A percentile compares a stretch with the other conserved stretches of the same genome.
These are phyloP conservation scores for Philopotamus ludificatus DNA, from an alignment of 1,140 invertebrate genomes.

Conservation along the genomic window DNA sequence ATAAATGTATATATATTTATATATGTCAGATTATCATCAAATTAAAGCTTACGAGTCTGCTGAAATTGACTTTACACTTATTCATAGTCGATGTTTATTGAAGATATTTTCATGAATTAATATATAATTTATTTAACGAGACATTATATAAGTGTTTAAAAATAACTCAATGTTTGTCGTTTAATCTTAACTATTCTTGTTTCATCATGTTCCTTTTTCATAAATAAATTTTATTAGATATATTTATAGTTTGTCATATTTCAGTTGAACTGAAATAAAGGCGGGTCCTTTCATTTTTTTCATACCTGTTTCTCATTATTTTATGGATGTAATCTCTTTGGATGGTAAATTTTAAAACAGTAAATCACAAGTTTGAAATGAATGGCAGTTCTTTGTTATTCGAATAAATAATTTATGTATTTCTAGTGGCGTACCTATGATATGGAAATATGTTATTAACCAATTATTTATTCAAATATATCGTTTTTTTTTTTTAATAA, in stretches of 20 bases:
- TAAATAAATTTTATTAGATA: conserved; percentile 21
- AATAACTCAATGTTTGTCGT: conserved; percentile 40
- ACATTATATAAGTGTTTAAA: conserved; percentile 39
- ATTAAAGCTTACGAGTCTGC: no score
- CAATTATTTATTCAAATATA: no score
- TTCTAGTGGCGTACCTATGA: no score
- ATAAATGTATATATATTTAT: no score
- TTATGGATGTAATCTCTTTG: conserved; percentile 38
- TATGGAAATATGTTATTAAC: no score
- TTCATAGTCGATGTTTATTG: neutral
- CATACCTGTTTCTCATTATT: conserved; percentile 27
- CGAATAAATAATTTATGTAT: no score
- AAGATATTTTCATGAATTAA: neutral
- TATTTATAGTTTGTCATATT: conserved; percentile 26
- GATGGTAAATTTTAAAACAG: conserved; percentile 1
- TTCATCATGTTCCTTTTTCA: conserved; percentile 37
- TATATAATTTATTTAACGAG: conserved; percentile 37
- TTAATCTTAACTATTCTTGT: conserved; percentile 38
- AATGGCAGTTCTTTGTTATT: no score
- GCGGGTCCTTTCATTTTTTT: conserved; percentile 41
- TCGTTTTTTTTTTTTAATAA: no score
- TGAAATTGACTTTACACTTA: neutral
- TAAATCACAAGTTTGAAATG: neutral
- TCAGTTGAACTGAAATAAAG: conserved; percentile 42
- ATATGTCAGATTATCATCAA: no score